phyloP scores from a whole-genome alignment of 2,888 invertebrate genomes.

The Noctuana brunneofusca region DNA sequence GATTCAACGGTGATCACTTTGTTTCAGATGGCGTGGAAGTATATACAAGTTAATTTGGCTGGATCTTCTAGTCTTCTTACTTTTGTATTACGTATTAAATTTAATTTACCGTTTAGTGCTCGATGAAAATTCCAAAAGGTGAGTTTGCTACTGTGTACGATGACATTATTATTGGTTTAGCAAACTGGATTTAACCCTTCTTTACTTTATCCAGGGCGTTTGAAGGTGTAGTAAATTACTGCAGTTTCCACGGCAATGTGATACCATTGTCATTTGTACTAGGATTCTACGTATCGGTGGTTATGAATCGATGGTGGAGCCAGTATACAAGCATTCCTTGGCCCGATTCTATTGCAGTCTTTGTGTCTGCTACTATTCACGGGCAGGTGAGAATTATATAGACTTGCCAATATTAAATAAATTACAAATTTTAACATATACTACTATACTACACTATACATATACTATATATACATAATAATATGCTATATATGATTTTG shows the following conservation, averaged over 20 bases:
- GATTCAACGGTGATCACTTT: conserved; percentile 34
- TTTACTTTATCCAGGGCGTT: conserved; percentile 84
- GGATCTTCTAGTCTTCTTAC: conserved; percentile 91
- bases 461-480: no score
- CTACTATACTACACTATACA: no score
- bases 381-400: conserved; percentile 83
- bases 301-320: conserved; percentile 96
- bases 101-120: conserved; percentile 89
- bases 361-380: conserved; percentile 91
- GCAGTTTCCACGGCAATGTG: conserved; percentile 92
- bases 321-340: conserved; percentile 93
- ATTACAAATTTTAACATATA: no score
- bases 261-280: conserved; percentile 96
- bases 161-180: neutral
- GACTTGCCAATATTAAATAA: neutral
- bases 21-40: conserved; percentile 95
- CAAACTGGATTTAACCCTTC: neutral
- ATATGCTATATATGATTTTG: no score
- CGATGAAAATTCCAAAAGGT: conserved; percentile 87
- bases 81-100: conserved; percentile 90
- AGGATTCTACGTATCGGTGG: conserved; percentile 96
- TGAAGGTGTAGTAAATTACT: conserved; percentile 92
- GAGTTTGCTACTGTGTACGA: neutral
- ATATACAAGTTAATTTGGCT: conserved; percentile 97
- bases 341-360: conserved; percentile 94